Evolutionary conservation across 1,140 invertebrate species (phyloP), one percentile per base, ranked within the genome.

Genomic region (Leptonema lineaticorne): DNA sequence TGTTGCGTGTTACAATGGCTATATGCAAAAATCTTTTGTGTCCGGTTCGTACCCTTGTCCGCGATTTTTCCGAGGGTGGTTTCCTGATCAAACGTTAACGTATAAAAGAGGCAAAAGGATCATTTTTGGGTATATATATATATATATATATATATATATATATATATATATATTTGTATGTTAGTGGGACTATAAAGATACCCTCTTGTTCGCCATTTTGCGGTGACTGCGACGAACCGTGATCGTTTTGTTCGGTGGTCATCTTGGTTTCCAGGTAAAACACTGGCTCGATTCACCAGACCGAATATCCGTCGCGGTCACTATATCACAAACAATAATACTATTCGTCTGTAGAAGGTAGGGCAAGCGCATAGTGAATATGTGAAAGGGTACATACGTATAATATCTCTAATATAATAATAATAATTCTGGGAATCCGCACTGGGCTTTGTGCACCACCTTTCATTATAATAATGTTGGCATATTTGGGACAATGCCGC

Each of bases 281-380:
- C 59, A 22, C 22, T n/a, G 45, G 22, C 8, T 3, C 27, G 62
- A n/a, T n/a, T 30, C 62, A 50, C 62, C 45, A 64, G 62, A 64
- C 62, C 62, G 62, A 64, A 64, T 22, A 50, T 64, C 62, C 62
- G 62, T 26, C n/a, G n/a, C n/a, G n/a, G n/a, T n/a, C n/a, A n/a
- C n/a, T n/a, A 9, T 26, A 26, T 14, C 22, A 16, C 30, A 9
- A 48, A 48, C 16, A 48, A 41, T 18, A 20, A 18, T 20, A 20
- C 46, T n/a, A 24, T 24, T 48, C 46, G 46, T 48, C 18, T 20
- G 46, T n/a, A n/a, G n/a, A n/a, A n/a, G n/a, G n/a, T n/a, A n/a
- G n/a, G n/a, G n/a, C n/a, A n/a, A n/a, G n/a, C n/a, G n/a, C n/a
- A n/a, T n/a, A n/a, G n/a, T n/a, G n/a, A n/a, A n/a, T n/a, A n/a